A percentile compares a stretch with the other conserved stretches of the same genome.
phyloP scores from a whole-genome alignment of 2,888 invertebrate species.

The Ecdyonurus torrentis region DNA sequence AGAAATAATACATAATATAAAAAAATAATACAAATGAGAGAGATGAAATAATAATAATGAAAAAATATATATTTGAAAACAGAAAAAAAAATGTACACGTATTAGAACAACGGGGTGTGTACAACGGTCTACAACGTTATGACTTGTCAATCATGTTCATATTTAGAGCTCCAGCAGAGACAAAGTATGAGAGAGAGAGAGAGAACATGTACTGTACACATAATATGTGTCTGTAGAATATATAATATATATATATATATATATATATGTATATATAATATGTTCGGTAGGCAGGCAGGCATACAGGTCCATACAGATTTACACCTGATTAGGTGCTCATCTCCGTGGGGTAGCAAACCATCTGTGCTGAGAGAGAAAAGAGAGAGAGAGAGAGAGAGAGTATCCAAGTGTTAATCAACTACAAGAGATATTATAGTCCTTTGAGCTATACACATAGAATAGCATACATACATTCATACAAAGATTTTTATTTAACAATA shows the following conservation, averaged over 20 bases:
- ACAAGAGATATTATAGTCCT: neutral
- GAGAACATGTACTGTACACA: neutral
- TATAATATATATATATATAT: neutral
- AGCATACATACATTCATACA: neutral
- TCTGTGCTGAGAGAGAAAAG: too few species aligned
- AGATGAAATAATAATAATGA: neutral
- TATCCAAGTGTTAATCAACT: neutral
- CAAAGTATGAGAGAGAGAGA: too few species aligned
- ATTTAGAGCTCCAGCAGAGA: neutral
- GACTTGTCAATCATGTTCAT: neutral
- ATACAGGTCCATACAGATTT: slow-evolving; percentile 1
- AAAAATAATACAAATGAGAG: neutral
- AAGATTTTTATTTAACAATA: neutral
- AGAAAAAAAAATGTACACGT: neutral
- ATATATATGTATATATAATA: neutral
- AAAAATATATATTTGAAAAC: neutral
- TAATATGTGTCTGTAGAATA: neutral
- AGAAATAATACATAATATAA: neutral
- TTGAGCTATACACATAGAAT: neutral
- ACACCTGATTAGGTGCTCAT: slow-evolving; percentile 2
- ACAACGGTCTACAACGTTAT: neutral
- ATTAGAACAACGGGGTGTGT: neutral
- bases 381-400: too few species aligned
- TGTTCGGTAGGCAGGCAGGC: neutral
- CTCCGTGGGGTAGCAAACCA: neutral